Conservation (phyloP, 2,113 vertebrate genomes). For the Astur gentilis region DNA sequence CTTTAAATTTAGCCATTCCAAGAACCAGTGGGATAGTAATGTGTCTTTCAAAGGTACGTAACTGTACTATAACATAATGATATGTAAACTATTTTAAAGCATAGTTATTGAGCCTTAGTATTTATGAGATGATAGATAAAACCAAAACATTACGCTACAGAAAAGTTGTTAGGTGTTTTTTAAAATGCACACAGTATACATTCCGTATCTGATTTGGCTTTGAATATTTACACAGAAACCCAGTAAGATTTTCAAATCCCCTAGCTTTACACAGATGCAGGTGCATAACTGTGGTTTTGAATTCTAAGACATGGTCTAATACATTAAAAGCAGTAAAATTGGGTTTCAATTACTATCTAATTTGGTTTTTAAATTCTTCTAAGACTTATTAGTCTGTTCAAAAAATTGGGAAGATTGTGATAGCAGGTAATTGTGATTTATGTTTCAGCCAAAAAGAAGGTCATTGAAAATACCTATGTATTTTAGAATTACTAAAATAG, state of each 20-base stretch:
- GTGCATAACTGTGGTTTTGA: background rate
- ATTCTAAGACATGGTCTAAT: background rate
- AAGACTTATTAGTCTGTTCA: background rate
- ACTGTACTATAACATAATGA: background rate
- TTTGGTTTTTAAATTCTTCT: background rate
- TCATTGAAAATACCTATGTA: background rate
- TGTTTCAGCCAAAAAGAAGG: background rate
- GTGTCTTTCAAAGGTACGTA: background rate
- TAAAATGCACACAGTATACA: background rate
- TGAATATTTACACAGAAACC: background rate
- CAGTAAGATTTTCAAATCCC: background rate
- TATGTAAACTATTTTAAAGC: background rate
- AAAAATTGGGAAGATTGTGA: background rate
- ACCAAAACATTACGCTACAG: background rate
- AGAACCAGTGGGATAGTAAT: background rate
- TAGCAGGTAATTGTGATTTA: background rate
- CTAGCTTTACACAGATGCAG: background rate
- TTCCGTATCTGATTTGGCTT: background rate
- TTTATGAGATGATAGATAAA: background rate
- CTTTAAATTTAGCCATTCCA: background rate
- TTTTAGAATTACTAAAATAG: background rate
- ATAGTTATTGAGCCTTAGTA: background rate
- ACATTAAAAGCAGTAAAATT: background rate
- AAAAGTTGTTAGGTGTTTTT: background rate
- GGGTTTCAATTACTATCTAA: background rate